These are phyloP conservation scores for Chaunax sp. DNA, from an alignment of 2,797 vertebrate genomes.

Conservation along the genomic window DNA sequence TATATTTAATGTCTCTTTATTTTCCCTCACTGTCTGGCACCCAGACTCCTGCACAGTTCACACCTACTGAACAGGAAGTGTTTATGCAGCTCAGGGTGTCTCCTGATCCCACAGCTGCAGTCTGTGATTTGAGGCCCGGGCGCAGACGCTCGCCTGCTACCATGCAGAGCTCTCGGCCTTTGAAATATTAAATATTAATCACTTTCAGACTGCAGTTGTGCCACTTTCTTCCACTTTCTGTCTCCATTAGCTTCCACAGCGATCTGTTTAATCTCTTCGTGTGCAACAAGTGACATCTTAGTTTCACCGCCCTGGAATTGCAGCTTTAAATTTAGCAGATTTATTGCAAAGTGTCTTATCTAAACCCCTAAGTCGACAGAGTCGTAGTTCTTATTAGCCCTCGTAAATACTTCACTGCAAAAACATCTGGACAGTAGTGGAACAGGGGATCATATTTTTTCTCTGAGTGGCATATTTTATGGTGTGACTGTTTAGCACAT, in stretches of 20 bases:
- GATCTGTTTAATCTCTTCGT: background rate
- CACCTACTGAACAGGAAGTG: slow-evolving; percentile 67
- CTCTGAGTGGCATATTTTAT: slow-evolving; percentile 62
- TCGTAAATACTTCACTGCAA: slow-evolving; percentile 56
- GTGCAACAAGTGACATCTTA: background rate
- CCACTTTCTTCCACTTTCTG: background rate
- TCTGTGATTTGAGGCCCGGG: slow-evolving; percentile 48
- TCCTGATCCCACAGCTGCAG: slow-evolving; percentile 64
- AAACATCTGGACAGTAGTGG: slow-evolving; percentile 68
- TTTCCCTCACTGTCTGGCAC: background rate
- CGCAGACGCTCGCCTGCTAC: slow-evolving; percentile 52
- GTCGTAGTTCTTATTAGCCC: slow-evolving; percentile 53
- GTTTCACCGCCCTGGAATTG: slow-evolving; percentile 2
- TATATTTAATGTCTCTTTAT: slow-evolving; percentile 21
- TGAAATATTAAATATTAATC: slow-evolving; percentile 3
- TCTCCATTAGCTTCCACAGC: too few species aligned
- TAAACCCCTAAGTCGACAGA: slow-evolving; percentile 51
- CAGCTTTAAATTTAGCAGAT: slow-evolving; percentile 46
- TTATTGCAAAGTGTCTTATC: slow-evolving; percentile 59
- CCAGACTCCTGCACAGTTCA: slow-evolving; percentile 40
- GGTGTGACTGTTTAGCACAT: slow-evolving; percentile 59
- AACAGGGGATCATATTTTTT: slow-evolving; percentile 61
- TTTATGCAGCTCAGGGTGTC: slow-evolving; percentile 60
- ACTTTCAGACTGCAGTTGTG: background rate
- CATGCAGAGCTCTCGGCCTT: slow-evolving; percentile 36